Evolutionary conservation across 2,797 vertebrate species (phyloP).

Genomic region (Haliaeetus albicilla): DNA sequence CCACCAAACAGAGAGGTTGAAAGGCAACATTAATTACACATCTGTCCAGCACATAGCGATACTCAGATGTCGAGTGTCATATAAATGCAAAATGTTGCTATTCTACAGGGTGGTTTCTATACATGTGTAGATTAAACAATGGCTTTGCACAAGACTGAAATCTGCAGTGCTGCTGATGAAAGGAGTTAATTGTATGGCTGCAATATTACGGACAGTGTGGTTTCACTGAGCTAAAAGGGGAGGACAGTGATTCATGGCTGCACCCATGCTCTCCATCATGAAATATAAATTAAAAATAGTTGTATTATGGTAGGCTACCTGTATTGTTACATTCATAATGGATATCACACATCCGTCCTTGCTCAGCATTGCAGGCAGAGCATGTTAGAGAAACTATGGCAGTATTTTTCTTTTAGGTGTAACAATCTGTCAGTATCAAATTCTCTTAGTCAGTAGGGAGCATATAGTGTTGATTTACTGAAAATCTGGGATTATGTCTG

Average conservation of each 20-base stretch:
- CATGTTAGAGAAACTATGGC: conserved; percentile 72
- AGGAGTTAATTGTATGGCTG: conserved; percentile 49
- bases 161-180: conserved; percentile 38
- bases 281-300: conserved; percentile 65
- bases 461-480: conserved; percentile 85
- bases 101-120: conserved; percentile 17
- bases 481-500: conserved; percentile 85
- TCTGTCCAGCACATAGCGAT: not conserved
- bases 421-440: conserved; percentile 85
- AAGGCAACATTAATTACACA: conserved; percentile 54
- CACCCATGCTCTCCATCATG: conserved; percentile 29
- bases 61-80: conserved; percentile 26
- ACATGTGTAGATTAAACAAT: conserved; percentile 43
- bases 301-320: conserved; percentile 57
- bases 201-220: conserved; percentile 7
- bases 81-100: conserved; percentile 51
- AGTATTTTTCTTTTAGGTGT: conserved; percentile 83
- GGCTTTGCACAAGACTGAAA: conserved; percentile 21
- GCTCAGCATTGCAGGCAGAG: conserved; percentile 63
- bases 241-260: conserved; percentile 48
- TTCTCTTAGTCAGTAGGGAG: conserved; percentile 83
- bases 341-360: conserved; percentile 63
- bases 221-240: conserved; percentile 56
- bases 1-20: conserved; percentile 39
- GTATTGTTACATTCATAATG: conserved; percentile 69